Base-by-base conservation (phyloP, 2,113 vertebrate species). In the Pollimyrus isidori region DNA sequence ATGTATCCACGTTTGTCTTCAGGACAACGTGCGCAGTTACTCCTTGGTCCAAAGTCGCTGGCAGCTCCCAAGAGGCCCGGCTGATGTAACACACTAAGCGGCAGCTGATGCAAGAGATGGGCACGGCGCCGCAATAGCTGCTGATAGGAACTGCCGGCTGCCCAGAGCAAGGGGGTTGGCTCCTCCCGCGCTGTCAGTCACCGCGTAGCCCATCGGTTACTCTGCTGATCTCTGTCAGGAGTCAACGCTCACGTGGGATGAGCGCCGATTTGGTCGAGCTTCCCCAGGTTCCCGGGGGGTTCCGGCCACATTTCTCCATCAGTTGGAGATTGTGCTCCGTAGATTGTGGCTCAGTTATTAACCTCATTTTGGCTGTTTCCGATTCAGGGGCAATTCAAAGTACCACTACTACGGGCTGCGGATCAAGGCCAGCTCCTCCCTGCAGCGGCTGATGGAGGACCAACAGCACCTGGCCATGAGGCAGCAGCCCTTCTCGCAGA, bases 401-500 rank as follows among this genome's bases (percentile, higher is more conserved):
- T 98, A 98, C 93, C 97, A 98, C 92, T 98, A 98, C 92, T 98
- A 98, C 3, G 97, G 97, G 26, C 95, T 98, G 91, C 96, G 97
- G 91, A 98, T 98, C 94, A 98, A 98, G 93, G 97, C 97, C 56
- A 97, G 95, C 91, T 98, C 97, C 0, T 97, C 97, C 88, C 95
- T 98, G 49, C 95, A 98, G 53, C 96, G 97, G 80, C 95, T 98
- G 88, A 97, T 98, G 97, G 97, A 98, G 92, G 97, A 98, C 91
- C 97, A 98, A 92, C 97, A 98, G 89, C 97, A 98, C 93, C 95
- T 98, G 93, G 97, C 97, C 91, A 98, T 98, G 97, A 96, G 97
- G 45, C 97, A 98, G 92, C 97, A 98, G 93, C 97, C 97, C 11
- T 98, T 98, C 93, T 97, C 97, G 21, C 97, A 98, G 93, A 98